Percentiles rank a stretch among this genome's conserved stretches.
Conservation (phyloP, 2,888 invertebrate species). For the Dynastes tityus region DNA sequence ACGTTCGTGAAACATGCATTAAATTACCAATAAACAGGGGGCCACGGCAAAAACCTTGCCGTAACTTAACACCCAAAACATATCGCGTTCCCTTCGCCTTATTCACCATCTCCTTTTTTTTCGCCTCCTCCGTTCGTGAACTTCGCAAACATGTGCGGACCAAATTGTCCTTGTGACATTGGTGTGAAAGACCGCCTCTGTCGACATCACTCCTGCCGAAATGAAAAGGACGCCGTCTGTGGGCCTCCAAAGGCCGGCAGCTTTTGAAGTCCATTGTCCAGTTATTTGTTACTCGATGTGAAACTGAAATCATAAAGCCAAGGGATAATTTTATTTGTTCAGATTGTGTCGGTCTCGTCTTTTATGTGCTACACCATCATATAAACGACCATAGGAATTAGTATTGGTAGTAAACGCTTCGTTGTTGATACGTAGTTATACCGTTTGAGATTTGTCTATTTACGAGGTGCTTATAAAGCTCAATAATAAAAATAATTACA, state of each 20-base stretch:
- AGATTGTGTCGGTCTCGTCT: conserved; percentile 38
- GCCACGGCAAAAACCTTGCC: conserved; percentile 26
- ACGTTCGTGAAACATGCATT: conserved; percentile 36
- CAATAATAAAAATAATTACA: conserved; percentile 13
- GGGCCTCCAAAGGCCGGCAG: conserved; percentile 32
- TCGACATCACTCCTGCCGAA: conserved; percentile 48
- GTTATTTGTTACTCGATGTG: conserved; percentile 50
- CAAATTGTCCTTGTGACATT: conserved; percentile 51
- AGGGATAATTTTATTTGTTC: conserved; percentile 51
- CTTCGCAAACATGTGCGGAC: conserved; percentile 50
- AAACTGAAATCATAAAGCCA: conserved; percentile 49
- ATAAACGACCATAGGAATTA: conserved; percentile 20
- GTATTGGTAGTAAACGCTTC: conserved; percentile 26
- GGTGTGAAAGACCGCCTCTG: conserved; percentile 49
- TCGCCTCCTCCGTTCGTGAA: conserved; percentile 12
- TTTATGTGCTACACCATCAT: background rate
- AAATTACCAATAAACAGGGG: conserved; percentile 43
- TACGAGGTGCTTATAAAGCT: conserved; percentile 21
- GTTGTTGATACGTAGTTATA: conserved; percentile 35
- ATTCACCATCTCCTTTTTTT: conserved; percentile 14
- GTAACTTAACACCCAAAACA: conserved; percentile 44
- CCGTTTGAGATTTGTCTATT: conserved; percentile 24
- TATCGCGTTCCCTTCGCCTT: conserved; percentile 32
- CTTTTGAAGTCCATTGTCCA: conserved; percentile 51
- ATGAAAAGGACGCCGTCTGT: conserved; percentile 47